Base-by-base conservation (phyloP, 53 echinoderm and acorn worm genomes). In the Hippasteria phrygiana region DNA sequence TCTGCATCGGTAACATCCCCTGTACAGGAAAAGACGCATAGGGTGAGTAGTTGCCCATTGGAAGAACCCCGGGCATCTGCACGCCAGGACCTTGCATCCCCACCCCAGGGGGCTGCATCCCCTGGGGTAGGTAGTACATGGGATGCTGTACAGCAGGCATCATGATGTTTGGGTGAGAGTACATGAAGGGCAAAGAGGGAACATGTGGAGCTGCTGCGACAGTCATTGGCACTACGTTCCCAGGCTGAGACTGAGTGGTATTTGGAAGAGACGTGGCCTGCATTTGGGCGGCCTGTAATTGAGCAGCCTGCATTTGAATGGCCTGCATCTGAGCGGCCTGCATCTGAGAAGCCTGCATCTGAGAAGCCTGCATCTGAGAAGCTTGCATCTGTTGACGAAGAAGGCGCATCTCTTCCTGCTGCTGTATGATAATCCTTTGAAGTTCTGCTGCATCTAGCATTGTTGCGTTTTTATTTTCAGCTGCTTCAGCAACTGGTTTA, bases 21-120 rank as follows among this genome's bases (percentile, higher is more conserved):
- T 93, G 95, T 84, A 88, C 83, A 83, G 93, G 89, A 88, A 87
- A 95, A 95, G 95, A 93, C 78, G 93, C 85, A 90, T 83, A 95
- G 24, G 87, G 90, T 92, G 89, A 88, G 88, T 54, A 78, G 86
- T 83, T 91, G 89, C 89, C 55, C 26, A 91, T 79, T 38, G 73
- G 83, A 65, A 77, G 84, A 33, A 92, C 73, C 64, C 92, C 87
- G 22, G 90, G 83, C 85, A 92, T 75, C 85, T 90, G 92, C 41
- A 96, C 90, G 53, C 90, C 80, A 55, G 80, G 83, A 55, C 87
- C 76, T 36, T 78, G 89, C 91, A 96, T 39, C 64, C 89, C 89
- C 50, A 46, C 31, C 54, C 45, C 43, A 38, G 80, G 43, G 55
- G 65, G 74, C 29, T 90, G 89, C 96, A 96, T 89, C 48, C 92